A percentile compares a stretch with the other conserved stretches of the same genome.
Evolutionary conservation across 2,113 vertebrate species (phyloP).

Genomic region (Oreocharis arfaki): DNA sequence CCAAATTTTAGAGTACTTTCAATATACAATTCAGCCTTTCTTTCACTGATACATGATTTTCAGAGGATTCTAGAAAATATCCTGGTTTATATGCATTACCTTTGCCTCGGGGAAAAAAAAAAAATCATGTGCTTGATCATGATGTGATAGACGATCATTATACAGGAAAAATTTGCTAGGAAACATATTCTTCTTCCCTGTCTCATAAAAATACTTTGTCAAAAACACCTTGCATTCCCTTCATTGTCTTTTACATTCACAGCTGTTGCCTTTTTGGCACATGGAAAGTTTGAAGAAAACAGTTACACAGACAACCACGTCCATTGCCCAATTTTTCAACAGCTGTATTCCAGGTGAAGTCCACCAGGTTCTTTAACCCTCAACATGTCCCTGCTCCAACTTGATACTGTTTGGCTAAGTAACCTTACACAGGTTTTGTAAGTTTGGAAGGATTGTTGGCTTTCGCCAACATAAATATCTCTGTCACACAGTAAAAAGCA

Average conservation of each 20-base stretch:
- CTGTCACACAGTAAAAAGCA: neutral
- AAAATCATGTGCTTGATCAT: neutral
- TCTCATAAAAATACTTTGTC: neutral
- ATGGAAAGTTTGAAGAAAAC: neutral
- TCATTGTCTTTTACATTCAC: neutral
- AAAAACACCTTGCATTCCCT: neutral
- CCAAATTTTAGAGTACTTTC: neutral
- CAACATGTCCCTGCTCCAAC: accelerated
- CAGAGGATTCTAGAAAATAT: neutral
- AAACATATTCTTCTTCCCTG: neutral
- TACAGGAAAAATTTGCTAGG: neutral
- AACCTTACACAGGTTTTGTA: neutral
- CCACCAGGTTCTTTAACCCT: neutral
- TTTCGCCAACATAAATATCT: neutral
- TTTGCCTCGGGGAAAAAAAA: neutral
- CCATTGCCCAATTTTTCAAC: neutral
- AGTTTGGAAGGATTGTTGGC: neutral
- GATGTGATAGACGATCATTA: neutral
- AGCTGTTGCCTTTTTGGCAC: neutral
- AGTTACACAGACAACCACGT: neutral
- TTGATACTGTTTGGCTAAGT: neutral
- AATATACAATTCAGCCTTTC: neutral
- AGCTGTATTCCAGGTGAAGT: neutral
- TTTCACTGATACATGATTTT: neutral
- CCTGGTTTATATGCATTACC: neutral